A percentile compares a stretch with the other conserved stretches of the same genome.
phyloP scores from a whole-genome alignment of 2,888 invertebrate genomes.

The Amiota communis region DNA sequence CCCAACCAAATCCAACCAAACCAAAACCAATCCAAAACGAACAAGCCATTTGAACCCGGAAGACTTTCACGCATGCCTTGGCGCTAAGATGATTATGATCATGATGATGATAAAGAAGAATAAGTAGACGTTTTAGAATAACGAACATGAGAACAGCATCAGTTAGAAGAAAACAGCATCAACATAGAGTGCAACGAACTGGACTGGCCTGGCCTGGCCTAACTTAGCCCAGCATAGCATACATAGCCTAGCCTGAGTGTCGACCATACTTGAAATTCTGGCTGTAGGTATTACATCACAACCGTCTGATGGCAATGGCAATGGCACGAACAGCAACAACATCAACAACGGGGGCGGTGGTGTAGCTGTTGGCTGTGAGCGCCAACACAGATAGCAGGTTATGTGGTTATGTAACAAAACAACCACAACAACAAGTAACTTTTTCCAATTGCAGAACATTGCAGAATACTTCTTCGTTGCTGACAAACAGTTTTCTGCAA shows the following conservation, averaged over 20 bases:
- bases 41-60: slow-evolving; percentile 16
- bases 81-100: slow-evolving; percentile 5
- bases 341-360: not conserved
- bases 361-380: not conserved
- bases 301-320: not conserved
- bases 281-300: slow-evolving; percentile 21
- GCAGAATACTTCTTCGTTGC: slow-evolving; percentile 12
- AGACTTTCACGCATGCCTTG: slow-evolving; percentile 23
- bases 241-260: slow-evolving; percentile 1
- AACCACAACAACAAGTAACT: no score
- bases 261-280: slow-evolving; percentile 25
- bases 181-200: not conserved
- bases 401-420: not conserved
- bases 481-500: not conserved
- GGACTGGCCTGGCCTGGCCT: not conserved
- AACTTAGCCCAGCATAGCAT: not conserved
- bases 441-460: not conserved
- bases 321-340: not conserved
- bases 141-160: not conserved
- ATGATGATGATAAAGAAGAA: slow-evolving; percentile 4
- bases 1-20: no score
- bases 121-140: not conserved
- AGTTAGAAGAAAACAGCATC: not conserved
- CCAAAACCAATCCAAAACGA: no score
- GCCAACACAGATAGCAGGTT: not conserved